Conservation (phyloP, 2,113 vertebrate genomes). For the Hystrix brachyura region DNA sequence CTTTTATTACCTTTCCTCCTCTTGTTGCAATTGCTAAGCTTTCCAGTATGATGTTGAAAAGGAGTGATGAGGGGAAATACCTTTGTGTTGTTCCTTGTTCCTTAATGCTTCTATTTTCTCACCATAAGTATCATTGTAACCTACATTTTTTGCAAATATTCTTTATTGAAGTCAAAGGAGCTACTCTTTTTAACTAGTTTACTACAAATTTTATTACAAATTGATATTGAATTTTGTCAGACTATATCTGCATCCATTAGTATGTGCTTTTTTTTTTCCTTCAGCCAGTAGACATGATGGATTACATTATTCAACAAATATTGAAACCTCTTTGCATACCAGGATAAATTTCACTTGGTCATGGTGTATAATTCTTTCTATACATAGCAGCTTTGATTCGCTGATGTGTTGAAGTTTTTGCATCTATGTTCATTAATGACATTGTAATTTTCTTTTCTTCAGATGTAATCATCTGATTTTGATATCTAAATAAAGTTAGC, state of each 20-base stretch:
- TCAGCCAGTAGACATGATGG: not conserved
- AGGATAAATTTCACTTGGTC: not conserved
- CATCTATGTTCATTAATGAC: not conserved
- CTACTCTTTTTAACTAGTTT: not conserved
- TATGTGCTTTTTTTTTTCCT: not conserved
- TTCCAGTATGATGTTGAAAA: not conserved
- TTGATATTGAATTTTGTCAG: not conserved
- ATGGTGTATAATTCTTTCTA: not conserved
- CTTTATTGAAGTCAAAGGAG: not conserved
- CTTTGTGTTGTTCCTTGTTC: not conserved
- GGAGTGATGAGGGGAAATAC: not conserved
- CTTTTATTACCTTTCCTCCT: not conserved
- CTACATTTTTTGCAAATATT: not conserved
- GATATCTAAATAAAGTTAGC: not conserved
- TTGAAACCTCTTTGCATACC: not conserved
- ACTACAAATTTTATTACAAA: not conserved
- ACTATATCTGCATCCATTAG: not conserved
- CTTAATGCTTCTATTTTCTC: not conserved
- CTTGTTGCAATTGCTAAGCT: not conserved
- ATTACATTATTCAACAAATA: not conserved
- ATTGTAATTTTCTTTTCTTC: not conserved
- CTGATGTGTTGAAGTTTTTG: not conserved
- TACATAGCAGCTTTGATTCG: not conserved
- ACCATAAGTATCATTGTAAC: not conserved
- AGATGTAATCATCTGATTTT: not conserved